These are phyloP conservation scores for Pseudorasbora parva DNA, from an alignment of 2,113 vertebrate genomes.

Conservation along the genomic window DNA sequence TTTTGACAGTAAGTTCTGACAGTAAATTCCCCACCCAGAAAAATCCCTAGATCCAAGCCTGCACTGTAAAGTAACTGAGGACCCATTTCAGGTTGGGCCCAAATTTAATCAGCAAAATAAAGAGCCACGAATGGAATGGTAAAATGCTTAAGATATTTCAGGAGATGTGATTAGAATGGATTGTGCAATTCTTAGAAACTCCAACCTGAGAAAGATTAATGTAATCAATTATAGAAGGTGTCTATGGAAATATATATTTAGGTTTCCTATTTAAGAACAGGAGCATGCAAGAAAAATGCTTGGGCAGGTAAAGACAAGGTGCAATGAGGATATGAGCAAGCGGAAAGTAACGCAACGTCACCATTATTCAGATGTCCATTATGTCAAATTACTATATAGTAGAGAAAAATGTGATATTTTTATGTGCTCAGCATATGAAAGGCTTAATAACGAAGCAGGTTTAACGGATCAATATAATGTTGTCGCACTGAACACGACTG, in stretches of 20 bases:
- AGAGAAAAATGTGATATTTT: neutral
- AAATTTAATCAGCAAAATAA: constrained; percentile 46
- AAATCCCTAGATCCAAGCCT: neutral
- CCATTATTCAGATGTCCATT: neutral
- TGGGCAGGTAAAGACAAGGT: neutral
- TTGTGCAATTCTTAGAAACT: constrained; percentile 30
- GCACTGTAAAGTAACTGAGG: constrained; percentile 23
- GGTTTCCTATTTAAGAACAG: neutral
- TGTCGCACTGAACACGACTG: constrained; percentile 55
- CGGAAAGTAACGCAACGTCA: neutral
- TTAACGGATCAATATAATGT: constrained; percentile 63
- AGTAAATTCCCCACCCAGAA: neutral
- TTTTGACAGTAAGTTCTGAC: no score
- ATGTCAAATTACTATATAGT: neutral
- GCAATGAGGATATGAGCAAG: neutral
- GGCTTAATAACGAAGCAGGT: constrained; percentile 1
- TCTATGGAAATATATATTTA: constrained; percentile 9
- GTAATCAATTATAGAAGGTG: constrained; percentile 20
- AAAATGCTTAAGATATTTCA: constrained; percentile 12
- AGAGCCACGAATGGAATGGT: constrained; percentile 29
- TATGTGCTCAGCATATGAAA: constrained; percentile 25
- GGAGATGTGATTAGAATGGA: constrained; percentile 43
- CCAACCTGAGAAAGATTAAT: constrained; percentile 12
- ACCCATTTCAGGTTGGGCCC: constrained; percentile 5
- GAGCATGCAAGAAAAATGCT: neutral